phyloP scores from a whole-genome alignment of 1,140 invertebrate species.

The Andrena cerasifolii region DNA sequence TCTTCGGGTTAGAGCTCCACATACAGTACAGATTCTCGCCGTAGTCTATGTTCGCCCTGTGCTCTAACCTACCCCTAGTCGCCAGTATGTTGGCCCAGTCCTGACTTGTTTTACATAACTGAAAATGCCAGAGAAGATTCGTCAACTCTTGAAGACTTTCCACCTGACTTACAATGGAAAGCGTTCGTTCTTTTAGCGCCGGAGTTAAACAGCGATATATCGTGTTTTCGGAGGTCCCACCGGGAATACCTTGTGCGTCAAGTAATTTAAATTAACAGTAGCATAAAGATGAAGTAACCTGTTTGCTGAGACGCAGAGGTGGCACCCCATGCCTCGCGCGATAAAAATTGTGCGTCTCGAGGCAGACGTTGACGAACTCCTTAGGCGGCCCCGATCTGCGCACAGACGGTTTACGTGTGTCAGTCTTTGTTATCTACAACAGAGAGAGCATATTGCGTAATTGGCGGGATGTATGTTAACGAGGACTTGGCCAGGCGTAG shows the following conservation, averaged over 20 bases:
- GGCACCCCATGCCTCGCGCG: conserved; percentile 87
- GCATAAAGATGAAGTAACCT: conserved; percentile 81
- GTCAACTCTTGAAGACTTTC: too few relatives aligned
- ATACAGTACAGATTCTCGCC: conserved; percentile 92
- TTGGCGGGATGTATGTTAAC: not conserved
- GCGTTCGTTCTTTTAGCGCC: too few relatives aligned
- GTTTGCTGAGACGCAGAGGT: conserved; percentile 86
- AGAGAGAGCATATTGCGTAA: conserved; percentile 52
- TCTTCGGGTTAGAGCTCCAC: conserved; percentile 88
- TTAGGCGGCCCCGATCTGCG: conserved; percentile 79
- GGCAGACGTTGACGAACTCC: conserved; percentile 83
- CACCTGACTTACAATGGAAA: too few relatives aligned
- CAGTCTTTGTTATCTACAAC: conserved; percentile 82
- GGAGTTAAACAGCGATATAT: too few relatives aligned
- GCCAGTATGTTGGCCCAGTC: conserved; percentile 92
- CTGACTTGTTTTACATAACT: conserved; percentile 88
- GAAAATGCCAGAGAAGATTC: conserved; percentile 36
- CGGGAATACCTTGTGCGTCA: too few relatives aligned
- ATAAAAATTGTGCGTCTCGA: conserved; percentile 90
- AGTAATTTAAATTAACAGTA: too few relatives aligned
- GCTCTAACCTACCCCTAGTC: conserved; percentile 86
- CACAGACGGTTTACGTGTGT: conserved; percentile 81
- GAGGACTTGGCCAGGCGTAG: too few relatives aligned
- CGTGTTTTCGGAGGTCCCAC: too few relatives aligned
- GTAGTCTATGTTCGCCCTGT: conserved; percentile 89